phyloP scores from a whole-genome alignment of 2,113 vertebrate species.

The Phycodurus eques region DNA sequence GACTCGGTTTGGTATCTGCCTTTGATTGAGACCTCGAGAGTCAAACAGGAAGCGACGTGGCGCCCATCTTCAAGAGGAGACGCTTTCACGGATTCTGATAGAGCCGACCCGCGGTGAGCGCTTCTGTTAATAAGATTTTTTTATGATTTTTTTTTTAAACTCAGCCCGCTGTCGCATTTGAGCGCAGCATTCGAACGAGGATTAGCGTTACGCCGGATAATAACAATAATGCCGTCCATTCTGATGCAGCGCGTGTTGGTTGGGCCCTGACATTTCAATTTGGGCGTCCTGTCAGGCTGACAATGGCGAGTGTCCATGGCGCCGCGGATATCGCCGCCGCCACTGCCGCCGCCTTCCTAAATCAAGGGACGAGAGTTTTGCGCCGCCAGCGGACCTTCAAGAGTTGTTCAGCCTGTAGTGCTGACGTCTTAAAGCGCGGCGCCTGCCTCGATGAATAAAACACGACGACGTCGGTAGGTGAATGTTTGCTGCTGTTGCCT shows the following conservation, averaged over 20 bases:
- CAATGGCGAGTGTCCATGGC: slow-evolving; percentile 41
- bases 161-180: neutral
- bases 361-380: neutral
- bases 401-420: neutral
- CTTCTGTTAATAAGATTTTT: neutral
- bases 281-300: slow-evolving; percentile 47
- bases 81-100: neutral
- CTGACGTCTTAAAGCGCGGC: neutral
- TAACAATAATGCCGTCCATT: slow-evolving; percentile 22
- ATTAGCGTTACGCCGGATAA: neutral
- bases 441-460: neutral
- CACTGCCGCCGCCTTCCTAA: neutral
- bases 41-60: neutral
- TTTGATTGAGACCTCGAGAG: neutral
- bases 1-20: neutral
- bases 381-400: neutral
- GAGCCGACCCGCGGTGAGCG: neutral
- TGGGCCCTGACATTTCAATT: slow-evolving; percentile 71
- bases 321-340: slow-evolving; percentile 18
- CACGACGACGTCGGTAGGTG: neutral
- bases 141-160: neutral
- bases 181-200: neutral
- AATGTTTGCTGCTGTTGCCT: slow-evolving; percentile 1
- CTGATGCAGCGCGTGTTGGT: slow-evolving; percentile 49
- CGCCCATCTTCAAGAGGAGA: neutral